Percentiles rank a stretch among this genome's conserved stretches.
These are phyloP conservation scores for Drosophila limbata DNA, from an alignment of 2,888 invertebrate genomes.

Conservation along the genomic window DNA sequence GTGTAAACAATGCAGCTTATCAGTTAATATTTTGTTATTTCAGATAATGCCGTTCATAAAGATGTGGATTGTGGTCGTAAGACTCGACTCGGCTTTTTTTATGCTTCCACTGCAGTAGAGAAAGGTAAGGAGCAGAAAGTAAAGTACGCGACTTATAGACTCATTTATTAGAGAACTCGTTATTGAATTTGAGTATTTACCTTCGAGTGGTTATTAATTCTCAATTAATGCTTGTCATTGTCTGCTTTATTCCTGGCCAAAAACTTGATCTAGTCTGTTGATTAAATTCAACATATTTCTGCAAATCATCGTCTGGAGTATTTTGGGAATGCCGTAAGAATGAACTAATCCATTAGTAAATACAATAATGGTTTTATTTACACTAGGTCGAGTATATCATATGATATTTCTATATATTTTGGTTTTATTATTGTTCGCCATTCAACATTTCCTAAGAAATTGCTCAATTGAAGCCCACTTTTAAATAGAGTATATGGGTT, in stretches of 20 bases:
- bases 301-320: constrained; percentile 20
- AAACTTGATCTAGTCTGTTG: constrained; percentile 15
- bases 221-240: constrained; percentile 16
- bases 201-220: neutral
- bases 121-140: neutral
- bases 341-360: constrained; percentile 4
- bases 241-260: constrained; percentile 2
- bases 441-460: neutral
- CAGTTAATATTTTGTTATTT: constrained; percentile 14
- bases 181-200: constrained; percentile 11
- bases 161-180: neutral
- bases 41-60: constrained; percentile 48
- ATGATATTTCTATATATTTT: neutral
- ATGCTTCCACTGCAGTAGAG: neutral
- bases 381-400: neutral
- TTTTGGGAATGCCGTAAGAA: constrained; percentile 3
- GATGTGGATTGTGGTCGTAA: constrained; percentile 37
- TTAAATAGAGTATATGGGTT: neutral
- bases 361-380: constrained; percentile 1
- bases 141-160: constrained; percentile 4
- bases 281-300: constrained; percentile 12
- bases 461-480: neutral
- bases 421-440: neutral
- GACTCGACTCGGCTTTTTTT: constrained; percentile 34
- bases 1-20: constrained; percentile 27